Evolutionary conservation across 2,888 invertebrate genomes (phyloP).

Genomic region (Latrodectus elegans): DNA sequence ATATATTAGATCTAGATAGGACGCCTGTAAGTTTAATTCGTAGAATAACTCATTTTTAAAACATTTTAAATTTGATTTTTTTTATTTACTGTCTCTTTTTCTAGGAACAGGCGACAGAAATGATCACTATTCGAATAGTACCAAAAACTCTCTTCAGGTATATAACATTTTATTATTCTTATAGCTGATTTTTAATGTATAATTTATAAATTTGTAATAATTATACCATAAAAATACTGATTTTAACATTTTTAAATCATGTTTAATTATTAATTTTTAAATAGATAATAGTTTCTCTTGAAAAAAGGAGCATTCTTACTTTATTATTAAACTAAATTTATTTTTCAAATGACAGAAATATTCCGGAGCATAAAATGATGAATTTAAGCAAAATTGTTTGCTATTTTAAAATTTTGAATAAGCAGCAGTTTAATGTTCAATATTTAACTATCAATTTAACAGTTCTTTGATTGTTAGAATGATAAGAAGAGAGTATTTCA

Average conservation of each 20-base stretch:
- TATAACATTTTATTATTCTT: too few relatives aligned
- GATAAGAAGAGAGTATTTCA: too few relatives aligned
- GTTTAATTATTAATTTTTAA: neutral
- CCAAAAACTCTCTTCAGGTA: constrained; percentile 63
- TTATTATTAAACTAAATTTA: too few relatives aligned
- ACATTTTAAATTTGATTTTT: constrained; percentile 4
- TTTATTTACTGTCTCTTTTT: constrained; percentile 1
- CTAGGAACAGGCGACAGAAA: constrained; percentile 59
- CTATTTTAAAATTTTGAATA: too few relatives aligned
- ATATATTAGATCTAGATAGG: constrained; percentile 72
- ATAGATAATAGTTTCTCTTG: neutral
- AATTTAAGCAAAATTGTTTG: too few relatives aligned
- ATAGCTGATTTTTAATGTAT: neutral
- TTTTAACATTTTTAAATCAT: neutral
- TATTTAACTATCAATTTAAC: too few relatives aligned
- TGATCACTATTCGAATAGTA: constrained; percentile 39
- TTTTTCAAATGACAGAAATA: too few relatives aligned
- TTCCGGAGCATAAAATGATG: too few relatives aligned
- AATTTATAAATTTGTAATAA: neutral
- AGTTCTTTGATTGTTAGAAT: too few relatives aligned
- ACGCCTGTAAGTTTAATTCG: constrained; percentile 50
- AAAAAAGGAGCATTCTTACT: neutral
- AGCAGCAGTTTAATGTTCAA: too few relatives aligned
- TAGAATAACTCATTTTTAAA: neutral
- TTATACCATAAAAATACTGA: neutral